Evolutionary conservation across 1,140 invertebrate genomes (phyloP), one percentile per base, ranked within the genome.

Genomic region (Galendromus occidentalis): DNA sequence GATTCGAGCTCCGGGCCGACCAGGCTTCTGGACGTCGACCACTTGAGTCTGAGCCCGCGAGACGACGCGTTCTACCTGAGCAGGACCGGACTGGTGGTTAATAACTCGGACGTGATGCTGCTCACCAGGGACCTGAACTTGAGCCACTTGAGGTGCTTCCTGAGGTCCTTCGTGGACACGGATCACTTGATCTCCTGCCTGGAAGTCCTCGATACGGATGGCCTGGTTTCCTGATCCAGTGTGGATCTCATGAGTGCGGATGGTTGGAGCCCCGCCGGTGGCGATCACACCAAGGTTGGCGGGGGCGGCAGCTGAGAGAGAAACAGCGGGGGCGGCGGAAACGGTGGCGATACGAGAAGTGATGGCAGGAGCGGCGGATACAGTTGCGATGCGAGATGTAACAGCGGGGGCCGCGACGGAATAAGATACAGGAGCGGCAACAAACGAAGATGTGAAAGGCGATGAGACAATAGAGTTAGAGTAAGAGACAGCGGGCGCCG

Each of bases 201-300:
- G 51, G 22, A 20, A 59, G 51, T 59, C 51, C 20, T 59, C 51
- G 22, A 59, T 59, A 59, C 51, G 51, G 22, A 59, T 59, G 2
- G 51, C 51, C 22, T 14, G 12, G 9, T 33, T 25, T 29, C 51
- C 51, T 5, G 51, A 59, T 18, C 51, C 51, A 2, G 51, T 59
- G 22, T 59, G 51, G 9, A 59, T 25, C 51, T 59, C 51, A 59
- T 59, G 51, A 14, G 22, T 20, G 2, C 51, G 51, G 51, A 59
- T 22, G 51, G 51, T 33, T 2, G 51, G 14, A 25, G 51, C 51
- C 4, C 51, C 51, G 33, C 25, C 51, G 9, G 51, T 59, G 22
- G 14, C 51, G 22, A 59, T 59, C 51, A 59, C 14, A 22, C 51
- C 51, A 22, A 59, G 25, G 22, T 59, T 59, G 14, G 51, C 51